These are phyloP conservation scores for Crotalus tigris DNA, from an alignment of 2,113 vertebrate species.

Conservation along the genomic window DNA sequence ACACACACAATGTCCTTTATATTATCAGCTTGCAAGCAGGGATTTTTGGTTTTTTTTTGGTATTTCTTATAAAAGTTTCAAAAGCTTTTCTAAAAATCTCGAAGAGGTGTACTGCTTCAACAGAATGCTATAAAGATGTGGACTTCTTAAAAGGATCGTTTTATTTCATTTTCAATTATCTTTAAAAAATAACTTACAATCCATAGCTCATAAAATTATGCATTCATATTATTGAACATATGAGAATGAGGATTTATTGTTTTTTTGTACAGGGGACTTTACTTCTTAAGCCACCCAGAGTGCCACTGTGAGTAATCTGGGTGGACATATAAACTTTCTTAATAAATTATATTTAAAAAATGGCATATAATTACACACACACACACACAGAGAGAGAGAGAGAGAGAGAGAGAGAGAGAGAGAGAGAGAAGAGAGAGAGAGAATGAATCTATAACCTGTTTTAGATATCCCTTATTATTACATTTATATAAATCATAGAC, in stretches of 20 bases:
- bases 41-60: not conserved
- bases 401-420: no score
- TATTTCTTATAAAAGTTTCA: not conserved
- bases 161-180: not conserved
- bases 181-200: not conserved
- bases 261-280: not conserved
- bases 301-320: not conserved
- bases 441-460: not conserved
- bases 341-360: not conserved
- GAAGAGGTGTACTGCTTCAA: not conserved
- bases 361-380: not conserved
- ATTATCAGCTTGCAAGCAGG: not conserved
- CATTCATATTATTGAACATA: not conserved
- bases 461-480: not conserved
- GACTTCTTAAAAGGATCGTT: not conserved
- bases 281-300: not conserved
- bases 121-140: not conserved
- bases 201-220: not conserved
- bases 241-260: not conserved
- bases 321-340: not conserved
- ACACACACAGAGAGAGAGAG: no score
- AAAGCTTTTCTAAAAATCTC: not conserved
- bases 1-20: not conserved
- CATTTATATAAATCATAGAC: not conserved
- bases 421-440: no score